Evolutionary conservation across 1,140 invertebrate genomes (phyloP).

Genomic region (Meloidogyne chitwoodi): DNA sequence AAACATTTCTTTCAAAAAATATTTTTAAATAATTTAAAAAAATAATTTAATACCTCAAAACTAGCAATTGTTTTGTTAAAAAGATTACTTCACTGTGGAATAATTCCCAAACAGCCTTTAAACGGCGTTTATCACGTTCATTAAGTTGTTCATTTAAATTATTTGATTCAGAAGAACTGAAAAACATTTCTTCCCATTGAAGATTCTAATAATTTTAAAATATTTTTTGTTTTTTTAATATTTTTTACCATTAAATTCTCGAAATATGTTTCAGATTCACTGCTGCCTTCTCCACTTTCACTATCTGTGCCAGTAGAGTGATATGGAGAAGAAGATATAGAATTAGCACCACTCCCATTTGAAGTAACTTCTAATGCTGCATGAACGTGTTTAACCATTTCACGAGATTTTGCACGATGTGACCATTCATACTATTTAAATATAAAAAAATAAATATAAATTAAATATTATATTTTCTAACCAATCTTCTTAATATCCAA

Average conservation of each 20-base stretch:
- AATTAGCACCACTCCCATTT: neutral
- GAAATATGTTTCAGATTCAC: neutral
- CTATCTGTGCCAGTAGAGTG: neutral
- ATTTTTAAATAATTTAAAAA: neutral
- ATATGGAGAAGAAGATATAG: neutral
- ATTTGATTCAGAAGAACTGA: conserved; percentile 41
- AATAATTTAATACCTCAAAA: conserved; percentile 70
- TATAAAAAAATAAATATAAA: no score
- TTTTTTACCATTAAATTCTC: neutral
- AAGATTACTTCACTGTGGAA: conserved; percentile 71
- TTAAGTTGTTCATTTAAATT: conserved; percentile 39
- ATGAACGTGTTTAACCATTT: conserved; percentile 58
- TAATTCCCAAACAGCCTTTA: conserved; percentile 70
- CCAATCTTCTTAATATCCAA: conserved; percentile 56
- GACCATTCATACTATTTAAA: conserved; percentile 60
- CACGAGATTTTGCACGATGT: conserved; percentile 52
- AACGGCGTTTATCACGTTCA: conserved; percentile 28
- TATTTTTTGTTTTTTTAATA: neutral
- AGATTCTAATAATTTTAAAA: conserved; percentile 56
- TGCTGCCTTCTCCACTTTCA: neutral
- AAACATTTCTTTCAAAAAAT: conserved; percentile 64
- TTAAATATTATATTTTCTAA: conserved; percentile 9
- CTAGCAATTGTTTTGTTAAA: conserved; percentile 70
- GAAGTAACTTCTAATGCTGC: conserved; percentile 43
- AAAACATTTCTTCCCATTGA: conserved; percentile 64